Base-by-base conservation (phyloP, 2,113 vertebrate species). In the Hypanus sabinus region DNA sequence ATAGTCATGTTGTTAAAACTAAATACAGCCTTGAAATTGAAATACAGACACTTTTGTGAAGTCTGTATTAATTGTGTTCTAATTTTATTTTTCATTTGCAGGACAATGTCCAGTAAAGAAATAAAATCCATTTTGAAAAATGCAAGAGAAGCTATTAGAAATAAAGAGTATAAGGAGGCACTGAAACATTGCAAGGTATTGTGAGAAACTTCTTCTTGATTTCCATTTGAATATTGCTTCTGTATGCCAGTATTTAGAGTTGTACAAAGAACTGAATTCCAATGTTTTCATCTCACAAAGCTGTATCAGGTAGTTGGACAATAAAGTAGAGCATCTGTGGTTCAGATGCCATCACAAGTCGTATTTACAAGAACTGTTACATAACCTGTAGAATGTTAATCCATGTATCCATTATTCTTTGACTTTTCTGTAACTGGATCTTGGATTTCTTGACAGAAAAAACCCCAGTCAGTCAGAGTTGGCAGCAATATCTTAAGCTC, bases 101-200 rank as follows among this genome's bases (percentile, higher is more conserved):
- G 95, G 94, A 96, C 60, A 7, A 98, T 99, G 99, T 98, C 99
- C 14, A 98, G 94, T 94, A 99, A 99, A 96, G 98, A 99, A 95
- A 98, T 99, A 30, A 99, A 99, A 96, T 95, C 97, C 0, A 97
- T 97, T 0, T 94, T 99, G 16, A 99, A 99, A 96, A 98, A 96
- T 96, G 99, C 99, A 94, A 97, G 98, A 96, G 99, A 99, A 0
- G 98, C 99, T 30, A 99, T 99, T 81, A 98, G 98, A 95, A 99
- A 98, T 96, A 99, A 99, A 95, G 98, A 99, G 88, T 99, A 97
- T 94, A 99, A 99, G 96, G 98, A 99, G 94, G 98, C 97, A 79
- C 95, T 99, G 71, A 99, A 98, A 95, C 97, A 99, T 93, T 99
- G 99, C 96, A 99, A 99, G 98, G 99, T 99, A 97, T 14, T 4